These are phyloP conservation scores for Corydoras sp. DNA, from an alignment of 2,113 vertebrate genomes.

Conservation along the genomic window DNA sequence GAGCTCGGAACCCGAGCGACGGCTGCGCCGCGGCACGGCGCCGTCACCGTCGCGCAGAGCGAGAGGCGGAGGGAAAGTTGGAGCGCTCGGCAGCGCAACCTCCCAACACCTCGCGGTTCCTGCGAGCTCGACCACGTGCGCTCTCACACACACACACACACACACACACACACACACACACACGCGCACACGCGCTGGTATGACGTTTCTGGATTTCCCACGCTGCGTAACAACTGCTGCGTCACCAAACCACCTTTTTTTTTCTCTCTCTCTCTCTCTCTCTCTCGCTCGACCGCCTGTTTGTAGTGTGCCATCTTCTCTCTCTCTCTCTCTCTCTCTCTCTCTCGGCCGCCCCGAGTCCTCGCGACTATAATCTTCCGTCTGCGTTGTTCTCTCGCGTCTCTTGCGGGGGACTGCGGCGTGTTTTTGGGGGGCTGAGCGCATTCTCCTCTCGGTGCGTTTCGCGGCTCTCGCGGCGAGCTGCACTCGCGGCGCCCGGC, in stretches of 20 bases:
- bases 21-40: neutral
- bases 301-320: conserved; percentile 10
- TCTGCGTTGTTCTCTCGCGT: neutral
- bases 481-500: no score
- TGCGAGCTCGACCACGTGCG: conserved; percentile 22
- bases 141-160: no score
- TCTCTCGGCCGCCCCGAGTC: neutral
- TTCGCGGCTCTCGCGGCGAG: no score
- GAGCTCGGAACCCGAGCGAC: neutral
- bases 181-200: conserved; percentile 13
- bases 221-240: conserved; percentile 58
- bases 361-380: conserved; percentile 2
- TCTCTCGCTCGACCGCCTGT: conserved; percentile 13
- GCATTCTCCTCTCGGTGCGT: no score
- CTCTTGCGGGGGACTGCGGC: neutral
- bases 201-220: conserved; percentile 59
- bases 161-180: neutral
- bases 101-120: conserved; percentile 31
- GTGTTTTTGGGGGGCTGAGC: no score
- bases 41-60: neutral
- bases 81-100: conserved; percentile 25
- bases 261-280: conserved; percentile 11
- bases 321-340: conserved; percentile 3
- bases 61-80: neutral
- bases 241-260: conserved; percentile 50